Percentiles rank a stretch among this genome's conserved stretches.
phyloP scores from a whole-genome alignment of 2,113 vertebrate genomes.

The Copsychus sechellarum region DNA sequence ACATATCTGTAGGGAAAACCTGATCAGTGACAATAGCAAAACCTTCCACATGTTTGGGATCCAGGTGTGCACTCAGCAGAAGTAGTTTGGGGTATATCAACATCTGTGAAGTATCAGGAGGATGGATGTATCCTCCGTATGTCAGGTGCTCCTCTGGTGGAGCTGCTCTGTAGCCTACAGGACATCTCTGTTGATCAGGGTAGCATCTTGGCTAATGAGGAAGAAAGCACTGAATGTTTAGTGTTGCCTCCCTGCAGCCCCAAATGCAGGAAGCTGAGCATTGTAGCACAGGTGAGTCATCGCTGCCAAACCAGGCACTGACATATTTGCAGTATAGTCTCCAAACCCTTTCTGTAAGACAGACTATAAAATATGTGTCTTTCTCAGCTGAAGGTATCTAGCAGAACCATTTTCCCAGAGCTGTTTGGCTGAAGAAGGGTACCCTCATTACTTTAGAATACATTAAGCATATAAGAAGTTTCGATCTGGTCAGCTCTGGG shows the following conservation, averaged over 20 bases:
- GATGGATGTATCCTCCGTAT: fast-evolving
- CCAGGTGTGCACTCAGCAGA: not conserved
- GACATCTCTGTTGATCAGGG: fast-evolving
- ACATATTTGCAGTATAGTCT: not conserved
- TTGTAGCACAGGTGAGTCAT: fast-evolving
- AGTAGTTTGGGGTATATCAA: not conserved
- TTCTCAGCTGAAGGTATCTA: not conserved
- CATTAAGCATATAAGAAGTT: not conserved
- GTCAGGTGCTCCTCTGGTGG: not conserved
- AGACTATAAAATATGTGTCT: not conserved
- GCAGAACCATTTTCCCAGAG: not conserved
- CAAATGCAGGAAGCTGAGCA: not conserved
- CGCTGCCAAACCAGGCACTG: not conserved
- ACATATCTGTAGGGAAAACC: not conserved
- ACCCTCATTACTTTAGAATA: not conserved
- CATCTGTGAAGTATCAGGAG: fast-evolving
- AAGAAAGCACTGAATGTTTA: not conserved
- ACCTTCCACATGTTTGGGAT: not conserved
- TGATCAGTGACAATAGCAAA: not conserved
- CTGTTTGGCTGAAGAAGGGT: not conserved
- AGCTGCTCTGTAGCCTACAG: fast-evolving
- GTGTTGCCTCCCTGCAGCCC: not conserved
- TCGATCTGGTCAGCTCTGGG: not conserved
- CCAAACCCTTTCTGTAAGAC: not conserved
- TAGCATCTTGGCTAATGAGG: fast-evolving